These are phyloP conservation scores for Meriones unguiculatus DNA, from an alignment of 2,113 vertebrate genomes.

Conservation along the genomic window DNA sequence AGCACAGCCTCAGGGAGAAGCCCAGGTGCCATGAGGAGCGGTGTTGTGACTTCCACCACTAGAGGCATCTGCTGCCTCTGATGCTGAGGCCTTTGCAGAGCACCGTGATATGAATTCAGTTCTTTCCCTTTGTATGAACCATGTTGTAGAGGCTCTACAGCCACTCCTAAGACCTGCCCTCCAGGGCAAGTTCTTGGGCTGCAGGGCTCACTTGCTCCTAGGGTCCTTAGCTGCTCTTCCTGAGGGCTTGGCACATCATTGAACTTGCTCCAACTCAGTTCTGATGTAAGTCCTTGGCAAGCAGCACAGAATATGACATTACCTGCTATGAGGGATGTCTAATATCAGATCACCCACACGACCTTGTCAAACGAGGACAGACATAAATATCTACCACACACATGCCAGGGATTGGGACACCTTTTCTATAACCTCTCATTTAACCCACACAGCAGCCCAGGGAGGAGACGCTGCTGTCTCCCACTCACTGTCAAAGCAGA, in stretches of 20 bases:
- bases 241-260: neutral
- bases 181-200: neutral
- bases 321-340: neutral
- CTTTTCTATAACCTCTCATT: neutral
- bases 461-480: too few relatives aligned
- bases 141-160: fast-evolving
- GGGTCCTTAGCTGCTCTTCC: neutral
- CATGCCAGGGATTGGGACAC: neutral
- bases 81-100: neutral
- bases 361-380: neutral
- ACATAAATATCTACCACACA: neutral
- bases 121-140: neutral
- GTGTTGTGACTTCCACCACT: neutral
- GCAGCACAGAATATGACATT: neutral
- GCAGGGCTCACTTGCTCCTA: neutral
- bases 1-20: too few relatives aligned
- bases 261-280: neutral
- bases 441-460: neutral
- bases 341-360: neutral
- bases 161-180: neutral
- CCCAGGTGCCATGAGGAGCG: neutral
- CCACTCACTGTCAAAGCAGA: neutral
- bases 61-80: neutral
- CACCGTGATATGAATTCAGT: neutral
- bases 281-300: neutral